A percentile compares a stretch with the other conserved stretches of the same genome.
Conservation (phyloP, 2,113 vertebrate species). For the Bungarus multicinctus region DNA sequence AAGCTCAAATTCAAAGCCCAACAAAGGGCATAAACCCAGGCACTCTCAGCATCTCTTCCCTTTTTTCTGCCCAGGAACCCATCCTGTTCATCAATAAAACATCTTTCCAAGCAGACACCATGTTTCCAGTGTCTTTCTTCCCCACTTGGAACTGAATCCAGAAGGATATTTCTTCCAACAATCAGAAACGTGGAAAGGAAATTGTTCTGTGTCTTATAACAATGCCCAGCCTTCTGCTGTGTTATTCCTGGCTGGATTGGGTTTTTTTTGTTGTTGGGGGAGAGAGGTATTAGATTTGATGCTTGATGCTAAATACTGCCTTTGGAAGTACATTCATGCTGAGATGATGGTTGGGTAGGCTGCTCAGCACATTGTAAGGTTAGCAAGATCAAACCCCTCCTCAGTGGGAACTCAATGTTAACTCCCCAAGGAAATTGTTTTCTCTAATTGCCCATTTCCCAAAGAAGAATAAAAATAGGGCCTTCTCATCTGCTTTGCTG, state of each 20-base stretch:
- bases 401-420: conserved; percentile 1
- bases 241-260: neutral
- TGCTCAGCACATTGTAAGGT: conserved; percentile 30
- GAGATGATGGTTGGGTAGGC: conserved; percentile 1
- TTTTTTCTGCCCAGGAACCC: too few species aligned
- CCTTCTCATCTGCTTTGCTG: conserved; percentile 28
- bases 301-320: neutral
- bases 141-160: too few species aligned
- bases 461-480: conserved; percentile 2
- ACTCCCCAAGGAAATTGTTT: conserved; percentile 20
- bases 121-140: too few species aligned
- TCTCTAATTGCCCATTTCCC: conserved; percentile 15
- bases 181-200: neutral
- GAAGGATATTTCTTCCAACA: too few species aligned
- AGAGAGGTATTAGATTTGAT: neutral
- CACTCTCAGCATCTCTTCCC: too few species aligned
- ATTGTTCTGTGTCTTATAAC: neutral
- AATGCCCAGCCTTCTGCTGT: neutral
- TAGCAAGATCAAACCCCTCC: conserved; percentile 11
- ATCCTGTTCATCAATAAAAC: too few species aligned
- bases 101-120: too few species aligned
- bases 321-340: conserved; percentile 9
- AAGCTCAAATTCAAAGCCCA: too few species aligned
- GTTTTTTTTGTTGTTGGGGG: neutral
- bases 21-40: too few species aligned